Evolutionary conservation across 1,140 invertebrate species (phyloP).

Genomic region (Akabosia matsudoensis): DNA sequence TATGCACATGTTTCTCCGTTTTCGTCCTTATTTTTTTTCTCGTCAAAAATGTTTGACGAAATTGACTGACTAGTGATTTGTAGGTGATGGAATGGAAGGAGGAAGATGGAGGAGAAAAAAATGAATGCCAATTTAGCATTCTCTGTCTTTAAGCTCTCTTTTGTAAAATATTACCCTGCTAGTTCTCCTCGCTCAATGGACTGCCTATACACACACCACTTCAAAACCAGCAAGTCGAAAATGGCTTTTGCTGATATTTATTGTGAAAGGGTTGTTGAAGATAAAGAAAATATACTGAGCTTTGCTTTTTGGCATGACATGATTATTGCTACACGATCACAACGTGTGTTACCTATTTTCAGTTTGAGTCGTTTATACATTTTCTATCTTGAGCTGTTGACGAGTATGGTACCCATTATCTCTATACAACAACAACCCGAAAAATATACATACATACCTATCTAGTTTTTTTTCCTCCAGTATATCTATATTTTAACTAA

Average conservation of each 20-base stretch:
- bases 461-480: background rate
- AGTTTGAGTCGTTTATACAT: too few relatives aligned
- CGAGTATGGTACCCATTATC: too few relatives aligned
- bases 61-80: constrained; percentile 23
- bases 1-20: background rate
- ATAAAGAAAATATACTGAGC: constrained; percentile 24
- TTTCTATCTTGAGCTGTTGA: too few relatives aligned
- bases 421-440: background rate
- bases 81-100: constrained; percentile 16
- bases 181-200: too few relatives aligned
- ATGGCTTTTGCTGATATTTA: constrained; percentile 8
- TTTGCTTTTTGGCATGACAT: constrained; percentile 23
- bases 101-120: background rate
- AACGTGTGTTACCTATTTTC: background rate
- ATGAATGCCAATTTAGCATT: background rate
- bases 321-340: constrained; percentile 13
- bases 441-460: background rate
- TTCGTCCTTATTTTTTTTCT: background rate
- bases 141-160: too few relatives aligned
- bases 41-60: background rate
- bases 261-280: constrained; percentile 24
- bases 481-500: background rate
- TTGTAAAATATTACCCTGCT: too few relatives aligned
- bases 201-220: too few relatives aligned
- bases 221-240: background rate